Base-by-base conservation (phyloP, 2,113 vertebrate species). In the Phylloscopus trochilus region DNA sequence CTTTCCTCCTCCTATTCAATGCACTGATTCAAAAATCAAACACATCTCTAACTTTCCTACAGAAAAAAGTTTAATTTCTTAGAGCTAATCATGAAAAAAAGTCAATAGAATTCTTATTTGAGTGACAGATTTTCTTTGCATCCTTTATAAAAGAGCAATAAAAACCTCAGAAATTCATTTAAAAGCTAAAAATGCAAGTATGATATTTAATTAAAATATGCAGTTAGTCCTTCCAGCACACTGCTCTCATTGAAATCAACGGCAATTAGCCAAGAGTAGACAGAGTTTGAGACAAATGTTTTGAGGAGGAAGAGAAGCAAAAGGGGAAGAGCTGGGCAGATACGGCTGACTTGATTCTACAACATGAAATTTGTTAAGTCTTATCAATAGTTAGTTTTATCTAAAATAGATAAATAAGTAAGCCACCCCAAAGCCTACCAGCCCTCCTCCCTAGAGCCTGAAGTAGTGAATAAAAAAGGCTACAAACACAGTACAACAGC, bases 251-350 rank as follows among this genome's bases (percentile, higher is more conserved):
- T 68, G 28, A 66, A 88, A 80, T 60, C 12, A 64, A n/a, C 2
- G 10, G 31, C 6, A 79, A 60, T 60, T 49, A 69, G 51, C 15
- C 15, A 88, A 66, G 9, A 52, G 35, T 2, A 89, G 35, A 47
- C 8, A 12, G 21, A 81, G 30, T 23, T 89, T 8, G 15, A 85
- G 26, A 88, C 4, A 26, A 68, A 9, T 35, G 28, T 62, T 88
- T 77, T 46, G 30, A 95, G 90, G 67, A 92, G 85, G 79, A 92
- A 87, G 46, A 83, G 39, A 88, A 76, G 75, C 14, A 0, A 67
- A 90, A 95, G 59, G 60, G 75, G 41, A 94, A 95, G 53, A 74
- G 41, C 8, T 79, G 70, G 78, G 83, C 75, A 94, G 44, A 75
- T 62, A 49, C 0, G 1, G 30, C 22, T 51, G 60, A 77, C 46